Evolutionary conservation across 2,888 invertebrate species (phyloP), one percentile per base, ranked within the genome.

Genomic region (Psylliodes chrysocephalus): DNA sequence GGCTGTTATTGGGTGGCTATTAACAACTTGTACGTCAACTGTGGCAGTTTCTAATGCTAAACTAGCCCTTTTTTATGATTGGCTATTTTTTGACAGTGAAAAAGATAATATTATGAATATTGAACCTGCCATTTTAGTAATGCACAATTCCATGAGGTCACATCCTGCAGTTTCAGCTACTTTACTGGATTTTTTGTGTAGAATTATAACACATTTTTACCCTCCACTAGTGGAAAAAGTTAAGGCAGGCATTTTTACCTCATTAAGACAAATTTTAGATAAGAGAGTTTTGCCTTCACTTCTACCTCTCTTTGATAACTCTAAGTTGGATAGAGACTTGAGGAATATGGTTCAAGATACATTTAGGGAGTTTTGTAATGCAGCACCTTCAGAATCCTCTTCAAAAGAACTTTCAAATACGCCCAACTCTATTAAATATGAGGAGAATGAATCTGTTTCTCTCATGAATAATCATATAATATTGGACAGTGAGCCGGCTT

Each of bases 31-130:
- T 80, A 95, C 95, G 35, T 93, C 94, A 44, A 91, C 90, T 78
- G 93, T 94, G 30, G 94, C 94, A 46, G 92, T 93, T 61, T 92
- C 94, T 53, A 95, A 95, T 85, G 94, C 95, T 46, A 96, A 96
- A 83, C 83, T 96, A 61, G 94, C 95, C 12, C 85, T 96, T 49
- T 96, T 96, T 82, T 95, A 94, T 82, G 96, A 96, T 82, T 96
- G 96, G 96, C 83, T 96, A 42, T 93, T 95, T 78, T 96, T 92
- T 83, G 95, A 96, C 75, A 89, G 93, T 15, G 93, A 93, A 72
- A 92, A 91, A 79, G 95, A 96, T 82, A 95, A 94, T 80, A 96
- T 96, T 69, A 96, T 96, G 96, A 95, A 96, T 82, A 95, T 96
- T 73, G 95, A 96, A 84, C 95, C 96, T 17, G 95, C 94, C 8